Evolutionary conservation across 2,888 invertebrate species (phyloP), one percentile per base, ranked within the genome.

Genomic region (Holacanthella duospinosa): DNA sequence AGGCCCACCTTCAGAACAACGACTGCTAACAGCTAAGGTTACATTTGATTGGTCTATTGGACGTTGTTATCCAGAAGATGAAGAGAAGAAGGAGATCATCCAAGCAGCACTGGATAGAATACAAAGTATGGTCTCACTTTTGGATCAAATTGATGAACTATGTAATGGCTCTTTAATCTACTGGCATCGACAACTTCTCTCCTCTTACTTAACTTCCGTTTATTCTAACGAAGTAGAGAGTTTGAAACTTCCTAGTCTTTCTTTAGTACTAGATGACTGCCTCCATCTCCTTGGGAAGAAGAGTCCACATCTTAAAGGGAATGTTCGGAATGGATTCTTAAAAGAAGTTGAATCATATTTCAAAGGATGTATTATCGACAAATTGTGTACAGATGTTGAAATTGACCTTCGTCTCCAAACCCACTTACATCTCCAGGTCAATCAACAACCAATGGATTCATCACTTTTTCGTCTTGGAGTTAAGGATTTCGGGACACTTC

Each of bases 331-430:
- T 19, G 53, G 61, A 1, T 68, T 71, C 29, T 24, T 67, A 2
- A 6, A 59, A 1, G 71, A 69, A 55, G 59, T 73, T 27, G 66
- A 71, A 24, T 62, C 60, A 29, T 68, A 66, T 58, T 59, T 72
- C 21, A 66, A 65, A 36, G 48, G 53, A 9, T 64, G 71, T 61
- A 58, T 76, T 27, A 66, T 88, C 29, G 82, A 85, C 70, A 87
- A 86, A 48, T 79, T 93, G 29, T 91, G 93, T 75, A 86, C 87
- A 73, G 85, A 87, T 74, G 86, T 97, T 68, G 99, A 99, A 80
- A 93, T 88, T 0, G 92, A 93, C 77, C 81, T 99, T 60, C 85
- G 99, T 25, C 79, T 96, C 29, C 91, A 93, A 74, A 93, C 92
- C 53, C 93, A 97, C 78, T 85, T 89, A 0, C 94, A 95, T 78